Percentiles rank a stretch among this genome's conserved stretches.
Evolutionary conservation across 92 coral and sea anemone species (phyloP).

Genomic region (Micromussa lordhowensis): DNA sequence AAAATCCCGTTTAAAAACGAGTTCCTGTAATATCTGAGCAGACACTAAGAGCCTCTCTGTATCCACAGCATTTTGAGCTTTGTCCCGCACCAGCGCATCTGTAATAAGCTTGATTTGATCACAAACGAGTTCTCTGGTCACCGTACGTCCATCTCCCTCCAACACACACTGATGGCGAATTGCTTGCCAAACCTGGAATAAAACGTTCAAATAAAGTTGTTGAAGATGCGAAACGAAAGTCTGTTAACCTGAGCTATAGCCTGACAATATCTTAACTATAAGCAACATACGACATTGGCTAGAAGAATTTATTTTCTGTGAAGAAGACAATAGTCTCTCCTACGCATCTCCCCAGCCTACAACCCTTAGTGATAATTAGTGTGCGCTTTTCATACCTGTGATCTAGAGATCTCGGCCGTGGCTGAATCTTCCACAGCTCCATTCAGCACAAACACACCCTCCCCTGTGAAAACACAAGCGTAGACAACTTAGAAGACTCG

Average conservation of each 20-base stretch:
- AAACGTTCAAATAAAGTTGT: not conserved
- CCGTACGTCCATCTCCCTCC: constrained; percentile 73
- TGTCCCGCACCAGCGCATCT: constrained; percentile 43
- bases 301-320: too few species aligned
- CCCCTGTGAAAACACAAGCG: constrained; percentile 50
- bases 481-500: not conserved
- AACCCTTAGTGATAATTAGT: not conserved
- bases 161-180: constrained; percentile 79
- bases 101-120: constrained; percentile 36
- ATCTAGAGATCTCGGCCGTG: constrained; percentile 88
- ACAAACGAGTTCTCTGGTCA: constrained; percentile 64
- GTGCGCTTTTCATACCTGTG: constrained; percentile 67
- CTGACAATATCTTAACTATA: not conserved
- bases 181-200: constrained; percentile 84
- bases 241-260: not conserved
- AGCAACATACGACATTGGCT: not conserved
- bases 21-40: constrained; percentile 74
- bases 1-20: constrained; percentile 71
- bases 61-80: constrained; percentile 46
- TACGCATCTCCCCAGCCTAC: not conserved
- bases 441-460: constrained; percentile 75
- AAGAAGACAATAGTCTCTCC: not conserved
- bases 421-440: constrained; percentile 92
- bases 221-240: not conserved
- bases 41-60: constrained; percentile 52